phyloP scores from a whole-genome alignment of 2,888 invertebrate genomes.

The Machimus rusticus region DNA sequence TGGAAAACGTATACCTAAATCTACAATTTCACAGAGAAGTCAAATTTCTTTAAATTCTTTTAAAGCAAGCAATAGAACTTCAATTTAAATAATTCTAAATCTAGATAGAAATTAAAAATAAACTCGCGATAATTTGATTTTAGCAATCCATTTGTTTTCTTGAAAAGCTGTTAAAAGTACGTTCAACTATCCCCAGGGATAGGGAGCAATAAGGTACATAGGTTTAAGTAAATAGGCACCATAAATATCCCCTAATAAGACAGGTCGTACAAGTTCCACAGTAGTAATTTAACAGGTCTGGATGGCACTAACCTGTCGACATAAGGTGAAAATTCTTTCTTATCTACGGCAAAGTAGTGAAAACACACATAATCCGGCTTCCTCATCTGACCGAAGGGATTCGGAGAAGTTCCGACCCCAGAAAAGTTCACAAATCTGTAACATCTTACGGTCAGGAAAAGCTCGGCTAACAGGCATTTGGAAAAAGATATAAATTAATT shows the following conservation, averaged over 20 bases:
- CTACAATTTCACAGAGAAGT: no score
- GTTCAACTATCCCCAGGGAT: background rate
- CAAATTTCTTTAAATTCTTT: no score
- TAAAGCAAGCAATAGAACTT: no score
- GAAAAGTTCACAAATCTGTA: slow-evolving; percentile 18
- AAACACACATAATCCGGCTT: background rate
- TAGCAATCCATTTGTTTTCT: background rate
- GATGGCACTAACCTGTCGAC: background rate
- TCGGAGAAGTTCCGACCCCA: background rate
- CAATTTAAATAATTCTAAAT: background rate
- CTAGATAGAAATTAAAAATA: background rate
- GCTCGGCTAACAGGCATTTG: background rate
- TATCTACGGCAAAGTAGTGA: background rate
- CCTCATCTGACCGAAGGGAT: background rate
- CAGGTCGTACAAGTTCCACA: background rate
- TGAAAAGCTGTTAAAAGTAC: background rate
- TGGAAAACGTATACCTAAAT: no score
- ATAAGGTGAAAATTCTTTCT: background rate
- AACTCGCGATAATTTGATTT: no score
- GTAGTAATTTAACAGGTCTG: background rate
- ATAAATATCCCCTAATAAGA: background rate
- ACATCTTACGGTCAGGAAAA: slow-evolving; percentile 12
- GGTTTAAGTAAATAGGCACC: background rate
- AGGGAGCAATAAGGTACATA: background rate
- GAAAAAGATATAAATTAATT: slow-evolving; percentile 37